Evolutionary conservation across 2,797 vertebrate genomes (phyloP).

Genomic region (Acanthis flammea): DNA sequence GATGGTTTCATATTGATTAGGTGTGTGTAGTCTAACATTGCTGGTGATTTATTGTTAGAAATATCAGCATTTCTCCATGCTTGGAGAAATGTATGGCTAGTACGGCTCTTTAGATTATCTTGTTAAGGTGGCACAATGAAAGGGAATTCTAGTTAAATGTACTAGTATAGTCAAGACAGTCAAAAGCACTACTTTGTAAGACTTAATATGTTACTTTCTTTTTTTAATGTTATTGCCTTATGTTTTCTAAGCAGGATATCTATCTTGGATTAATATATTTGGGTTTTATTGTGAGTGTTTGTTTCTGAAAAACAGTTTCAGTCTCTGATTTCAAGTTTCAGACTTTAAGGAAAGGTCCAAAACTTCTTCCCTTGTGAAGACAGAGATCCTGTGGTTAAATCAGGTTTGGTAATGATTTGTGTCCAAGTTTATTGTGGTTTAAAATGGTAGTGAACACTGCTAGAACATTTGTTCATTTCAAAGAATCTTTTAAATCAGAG

Average conservation of each 20-base stretch:
- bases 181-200: background rate
- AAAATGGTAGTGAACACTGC: background rate
- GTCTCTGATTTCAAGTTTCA: background rate
- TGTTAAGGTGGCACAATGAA: background rate
- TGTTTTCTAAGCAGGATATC: background rate
- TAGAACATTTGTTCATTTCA: background rate
- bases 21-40: background rate
- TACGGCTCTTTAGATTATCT: background rate
- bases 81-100: background rate
- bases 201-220: background rate
- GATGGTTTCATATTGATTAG: background rate
- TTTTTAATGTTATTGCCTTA: background rate
- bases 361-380: background rate
- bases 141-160: background rate
- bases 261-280: background rate
- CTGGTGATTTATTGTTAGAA: background rate
- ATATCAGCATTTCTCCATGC: background rate
- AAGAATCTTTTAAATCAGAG: background rate
- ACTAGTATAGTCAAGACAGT: background rate
- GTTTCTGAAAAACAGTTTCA: background rate
- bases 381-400: background rate
- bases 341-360: background rate
- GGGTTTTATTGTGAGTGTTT: background rate
- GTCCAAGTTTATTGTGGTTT: background rate
- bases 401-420: background rate